Base-by-base conservation (phyloP, 2,113 vertebrate species). In the Clarias macrocephalus region DNA sequence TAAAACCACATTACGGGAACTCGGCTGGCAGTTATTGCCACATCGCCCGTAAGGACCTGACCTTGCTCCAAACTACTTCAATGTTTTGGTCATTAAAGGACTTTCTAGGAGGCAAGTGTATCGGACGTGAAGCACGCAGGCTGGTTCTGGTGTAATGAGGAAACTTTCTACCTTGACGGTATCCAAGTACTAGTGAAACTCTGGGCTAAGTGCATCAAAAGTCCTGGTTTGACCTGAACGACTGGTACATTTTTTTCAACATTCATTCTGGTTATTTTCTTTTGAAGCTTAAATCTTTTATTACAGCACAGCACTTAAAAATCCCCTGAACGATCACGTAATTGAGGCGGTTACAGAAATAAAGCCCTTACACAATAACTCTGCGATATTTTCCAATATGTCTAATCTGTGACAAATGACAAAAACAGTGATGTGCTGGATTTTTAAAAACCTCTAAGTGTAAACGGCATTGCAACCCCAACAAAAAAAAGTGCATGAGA, bases 401-500 rank as follows among this genome's bases (percentile, higher is more conserved):
- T 52, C 10, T 12, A 10, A 33, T 21, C 28, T 37, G 30, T 37
- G 28, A 56, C 76, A 21, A 33, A 19, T 57, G 79, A 81, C 79
- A 62, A 23, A 62, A 59, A 80, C 77, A 21, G 18, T 42, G 79
- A 81, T 23, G 56, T 42, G 79, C 79, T 81, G 79, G 79, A 81
- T 81, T 81, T 80, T 77, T 68, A n/a, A 3, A 81, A 60, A 57
- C 30, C 30, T 60, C 30, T 25, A 11, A 42, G 30, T 62, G 79
- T 81, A 81, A 81, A 81, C 79, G 33, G 5, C 30, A 37, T 33
- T 15, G 7, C 23, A 83, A 87, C 79, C 70, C 80, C 18, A 56
- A 54, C 33, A 63, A 88, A 84, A 65, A 59, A 87, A 87, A 82
- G 83, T 88, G 84, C 84, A 82, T 75, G 76, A 87, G 85, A 82